phyloP scores from a whole-genome alignment of 2,797 vertebrate species.

The Euphonia xanthogaster region DNA sequence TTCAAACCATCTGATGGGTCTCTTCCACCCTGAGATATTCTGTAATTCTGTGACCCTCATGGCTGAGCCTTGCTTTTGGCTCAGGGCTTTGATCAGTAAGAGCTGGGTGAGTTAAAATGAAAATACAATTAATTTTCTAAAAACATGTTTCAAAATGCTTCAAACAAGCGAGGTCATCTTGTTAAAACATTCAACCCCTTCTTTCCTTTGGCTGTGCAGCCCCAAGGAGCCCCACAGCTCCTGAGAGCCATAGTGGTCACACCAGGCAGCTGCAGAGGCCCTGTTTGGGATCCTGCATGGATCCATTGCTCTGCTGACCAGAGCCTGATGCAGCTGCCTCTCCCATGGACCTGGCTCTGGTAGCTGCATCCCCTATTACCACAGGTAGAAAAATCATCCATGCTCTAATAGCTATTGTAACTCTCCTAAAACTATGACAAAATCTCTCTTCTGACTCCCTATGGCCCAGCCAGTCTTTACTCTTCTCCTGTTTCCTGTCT shows the following conservation, averaged over 20 bases:
- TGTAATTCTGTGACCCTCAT: neutral
- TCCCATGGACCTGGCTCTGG: neutral
- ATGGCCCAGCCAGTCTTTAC: neutral
- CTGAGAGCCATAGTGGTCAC: neutral
- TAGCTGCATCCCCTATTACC: neutral
- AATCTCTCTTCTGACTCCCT: constrained; percentile 26
- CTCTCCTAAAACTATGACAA: constrained; percentile 24
- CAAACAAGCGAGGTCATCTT: neutral
- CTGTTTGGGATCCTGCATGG: neutral
- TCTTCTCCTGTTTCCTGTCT: constrained; percentile 15
- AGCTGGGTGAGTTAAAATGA: neutral
- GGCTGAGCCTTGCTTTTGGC: neutral
- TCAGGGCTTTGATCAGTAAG: neutral
- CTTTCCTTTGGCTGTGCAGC: neutral
- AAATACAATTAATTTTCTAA: neutral
- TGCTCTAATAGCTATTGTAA: neutral
- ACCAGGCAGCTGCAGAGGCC: neutral
- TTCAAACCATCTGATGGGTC: neutral
- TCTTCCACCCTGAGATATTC: neutral
- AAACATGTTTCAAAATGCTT: neutral
- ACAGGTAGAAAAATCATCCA: neutral
- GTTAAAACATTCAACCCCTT: neutral
- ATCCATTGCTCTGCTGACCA: neutral
- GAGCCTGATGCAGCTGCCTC: neutral
- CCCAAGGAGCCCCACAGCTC: neutral